Base-by-base conservation (phyloP, 2,113 vertebrate genomes). In the Catharus minimus region DNA sequence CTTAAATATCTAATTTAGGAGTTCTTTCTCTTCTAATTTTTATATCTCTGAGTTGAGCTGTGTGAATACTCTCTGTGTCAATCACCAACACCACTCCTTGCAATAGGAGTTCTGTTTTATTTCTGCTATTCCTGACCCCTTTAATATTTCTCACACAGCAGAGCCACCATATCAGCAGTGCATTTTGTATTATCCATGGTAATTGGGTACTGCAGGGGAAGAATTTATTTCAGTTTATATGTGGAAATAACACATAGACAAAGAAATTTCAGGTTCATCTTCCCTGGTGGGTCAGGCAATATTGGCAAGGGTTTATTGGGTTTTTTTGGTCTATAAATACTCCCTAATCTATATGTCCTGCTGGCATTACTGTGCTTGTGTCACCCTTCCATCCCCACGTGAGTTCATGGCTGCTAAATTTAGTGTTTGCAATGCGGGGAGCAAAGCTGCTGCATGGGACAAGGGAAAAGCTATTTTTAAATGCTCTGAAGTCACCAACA, bases 281-380 rank as follows among this genome's bases (percentile, higher is more conserved):
- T 95, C 44, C 10, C 49, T 68, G 2, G 1, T 77, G 72, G 58
- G 56, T 82, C 86, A 91, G 57, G 33, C 39, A 43, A 50, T 86
- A 57, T 46, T 86, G 88, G 62, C 50, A 81, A 78, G 23, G 30
- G 61, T 52, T 69, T 88, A 30, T 67, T 36, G 32, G 30, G 10
- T 8, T 38, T 76, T 66, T 89, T 68, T 14, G 6, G 53, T 75
- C 93, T 96, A 91, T 95, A 94, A 94, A 94, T 95, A 94, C 20
- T 53, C 22, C 41, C 27, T 74, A 61, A 92, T 94, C 93, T 89
- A 36, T 94, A 78, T 52, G 81, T 93, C 61, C 61, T 88, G 83
- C 69, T 73, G 64, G 52, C 12, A 1, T 93, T 86, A 79, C 43
- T 81, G 68, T 76, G 73, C 50, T 57, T 52, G 73, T 90, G 91